Base-by-base conservation (phyloP, 2,797 vertebrate genomes). In the Bradypodion pumilum region DNA sequence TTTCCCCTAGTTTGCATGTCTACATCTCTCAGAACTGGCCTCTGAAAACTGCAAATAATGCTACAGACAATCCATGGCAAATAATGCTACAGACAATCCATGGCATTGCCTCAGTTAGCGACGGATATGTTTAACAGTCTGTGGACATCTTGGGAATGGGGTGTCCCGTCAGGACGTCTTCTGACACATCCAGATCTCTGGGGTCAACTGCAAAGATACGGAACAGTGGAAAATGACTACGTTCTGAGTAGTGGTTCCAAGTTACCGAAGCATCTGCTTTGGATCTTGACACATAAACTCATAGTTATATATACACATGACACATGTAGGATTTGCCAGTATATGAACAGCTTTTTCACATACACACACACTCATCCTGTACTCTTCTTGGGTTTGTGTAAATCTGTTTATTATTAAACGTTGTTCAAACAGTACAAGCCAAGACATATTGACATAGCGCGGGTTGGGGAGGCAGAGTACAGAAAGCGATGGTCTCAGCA, bases 341-440 rank as follows among this genome's bases (percentile, higher is more conserved):
- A 19, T 56, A 56, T 5, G 52, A 56, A 56, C 19, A 56, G n/a
- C n/a, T n/a, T n/a, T n/a, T n/a, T n/a, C n/a, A n/a, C n/a, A n/a
- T n/a, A n/a, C n/a, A n/a, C n/a, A n/a, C n/a, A n/a, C 35, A 10
- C 40, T 59, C 80, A 87, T 89, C 87, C 90, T 87, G 85, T 63
- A 46, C 65, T 87, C 44, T 89, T 89, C 78, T 88, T 32, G 60
- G 88, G 85, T 77, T 66, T 60, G 35, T 89, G 87, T 82, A 15
- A 62, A 82, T 82, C 90, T 91, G 66, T 93, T 93, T 90, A 92
- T 93, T 88, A 95, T 93, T 93, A 95, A 94, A 92, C 94, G 5
- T 83, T 91, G 89, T 87, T 89, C 92, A 93, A 85, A 94, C 91
- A 94, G 86, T 52, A 19, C 79, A 0, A 62, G 35, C 82, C 46